These are phyloP conservation scores for Amblyraja radiata DNA, from an alignment of 2,797 vertebrate genomes.

Conservation along the genomic window DNA sequence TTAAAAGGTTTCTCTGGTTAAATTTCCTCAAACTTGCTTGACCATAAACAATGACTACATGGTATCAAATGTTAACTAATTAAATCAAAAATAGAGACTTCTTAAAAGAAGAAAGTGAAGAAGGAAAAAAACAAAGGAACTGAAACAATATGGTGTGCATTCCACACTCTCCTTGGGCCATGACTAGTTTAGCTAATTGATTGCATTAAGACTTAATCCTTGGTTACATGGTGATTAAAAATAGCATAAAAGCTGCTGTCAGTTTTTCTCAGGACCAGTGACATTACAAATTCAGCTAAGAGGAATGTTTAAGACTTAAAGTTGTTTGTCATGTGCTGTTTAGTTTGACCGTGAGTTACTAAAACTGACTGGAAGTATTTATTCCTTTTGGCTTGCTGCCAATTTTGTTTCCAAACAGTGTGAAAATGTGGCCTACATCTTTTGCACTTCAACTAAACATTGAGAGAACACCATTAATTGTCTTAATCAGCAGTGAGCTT, in stretches of 20 bases:
- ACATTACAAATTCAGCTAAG: background rate
- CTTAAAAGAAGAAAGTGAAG: no score
- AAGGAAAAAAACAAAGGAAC: no score
- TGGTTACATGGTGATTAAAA: background rate
- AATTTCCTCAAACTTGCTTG: background rate
- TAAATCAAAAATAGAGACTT: background rate
- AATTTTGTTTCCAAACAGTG: conserved; percentile 8
- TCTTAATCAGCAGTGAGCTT: background rate
- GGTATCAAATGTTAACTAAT: background rate
- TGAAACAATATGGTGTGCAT: background rate
- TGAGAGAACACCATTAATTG: background rate
- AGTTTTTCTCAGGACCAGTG: no score
- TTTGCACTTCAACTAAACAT: background rate
- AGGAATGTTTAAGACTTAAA: background rate
- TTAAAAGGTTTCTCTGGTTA: background rate
- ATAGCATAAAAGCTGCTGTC: background rate
- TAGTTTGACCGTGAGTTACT: background rate
- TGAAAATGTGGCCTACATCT: background rate
- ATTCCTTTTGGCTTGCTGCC: conserved; percentile 14
- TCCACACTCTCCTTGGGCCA: background rate
- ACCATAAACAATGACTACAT: background rate
- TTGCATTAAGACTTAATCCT: background rate
- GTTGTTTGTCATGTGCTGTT: background rate
- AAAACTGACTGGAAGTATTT: conserved; percentile 12
- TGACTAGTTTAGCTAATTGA: background rate